Percentiles rank a stretch among this genome's conserved stretches.
Conservation (phyloP, 1,140 invertebrate genomes). For the Ladona fulva region DNA sequence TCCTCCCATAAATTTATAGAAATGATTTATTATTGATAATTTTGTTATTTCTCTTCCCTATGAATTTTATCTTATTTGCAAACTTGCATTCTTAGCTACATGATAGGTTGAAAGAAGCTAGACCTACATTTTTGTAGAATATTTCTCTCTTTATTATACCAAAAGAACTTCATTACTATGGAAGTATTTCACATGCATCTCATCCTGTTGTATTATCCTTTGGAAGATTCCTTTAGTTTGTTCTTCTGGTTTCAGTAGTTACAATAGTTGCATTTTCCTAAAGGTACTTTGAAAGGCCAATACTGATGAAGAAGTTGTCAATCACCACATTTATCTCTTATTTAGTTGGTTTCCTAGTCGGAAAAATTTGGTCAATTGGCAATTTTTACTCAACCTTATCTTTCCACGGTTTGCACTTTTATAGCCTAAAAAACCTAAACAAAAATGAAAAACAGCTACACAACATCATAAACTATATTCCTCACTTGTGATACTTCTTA, state of each 20-base stretch:
- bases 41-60: neutral
- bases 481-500: constrained; percentile 28
- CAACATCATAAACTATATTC: constrained; percentile 29
- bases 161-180: neutral
- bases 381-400: constrained; percentile 18
- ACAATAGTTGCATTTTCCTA: neutral
- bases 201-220: neutral
- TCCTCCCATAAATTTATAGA: neutral
- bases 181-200: neutral
- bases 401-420: constrained; percentile 22
- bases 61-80: neutral
- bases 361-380: constrained; percentile 27
- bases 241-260: neutral
- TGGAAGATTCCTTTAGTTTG: neutral
- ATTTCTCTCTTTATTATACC: neutral
- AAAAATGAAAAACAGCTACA: constrained; percentile 27
- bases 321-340: constrained; percentile 27
- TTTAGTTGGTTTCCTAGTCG: constrained; percentile 26
- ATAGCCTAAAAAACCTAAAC: constrained; percentile 26
- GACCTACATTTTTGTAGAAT: neutral
- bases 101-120: neutral
- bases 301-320: constrained; percentile 20
- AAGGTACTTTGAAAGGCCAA: neutral
- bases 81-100: neutral
- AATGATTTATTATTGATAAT: neutral